Evolutionary conservation across 2,888 invertebrate genomes (phyloP).

Genomic region (Caenorhabditis angaria): DNA sequence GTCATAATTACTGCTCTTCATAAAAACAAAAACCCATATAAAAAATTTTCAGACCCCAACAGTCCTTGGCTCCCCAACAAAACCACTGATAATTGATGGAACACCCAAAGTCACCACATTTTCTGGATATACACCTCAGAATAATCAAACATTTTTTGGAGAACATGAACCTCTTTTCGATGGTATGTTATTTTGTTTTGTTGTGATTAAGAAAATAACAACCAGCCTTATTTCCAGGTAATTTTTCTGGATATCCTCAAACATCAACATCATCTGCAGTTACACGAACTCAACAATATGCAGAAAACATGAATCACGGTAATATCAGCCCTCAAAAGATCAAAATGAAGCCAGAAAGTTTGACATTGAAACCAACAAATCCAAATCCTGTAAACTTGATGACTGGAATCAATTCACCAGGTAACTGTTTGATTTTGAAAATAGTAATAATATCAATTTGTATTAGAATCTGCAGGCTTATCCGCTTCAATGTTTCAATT

Average conservation of each 20-base stretch:
- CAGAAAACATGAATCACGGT: conserved; percentile 6
- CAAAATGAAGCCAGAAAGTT: conserved; percentile 20
- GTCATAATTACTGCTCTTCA: too few species aligned
- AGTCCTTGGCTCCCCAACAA: conserved; percentile 36
- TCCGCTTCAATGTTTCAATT: conserved; percentile 70
- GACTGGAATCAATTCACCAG: conserved; percentile 30
- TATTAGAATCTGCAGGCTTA: conserved; percentile 41
- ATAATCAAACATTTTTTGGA: conserved; percentile 57
- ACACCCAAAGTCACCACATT: conserved; percentile 35
- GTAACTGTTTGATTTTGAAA: conserved; percentile 3
- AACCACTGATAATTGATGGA: conserved; percentile 28
- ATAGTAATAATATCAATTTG: background rate
- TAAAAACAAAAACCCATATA: too few species aligned
- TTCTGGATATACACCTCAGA: conserved; percentile 48
- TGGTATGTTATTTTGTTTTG: background rate
- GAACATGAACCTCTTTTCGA: conserved; percentile 53
- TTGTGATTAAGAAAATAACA: background rate
- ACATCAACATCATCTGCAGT: conserved; percentile 5
- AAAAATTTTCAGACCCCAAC: conserved; percentile 51
- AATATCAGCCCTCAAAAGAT: background rate
- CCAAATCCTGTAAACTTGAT: background rate
- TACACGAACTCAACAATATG: background rate
- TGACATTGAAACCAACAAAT: conserved; percentile 24
- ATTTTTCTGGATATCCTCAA: background rate
- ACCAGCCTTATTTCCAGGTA: background rate